Evolutionary conservation across 2,888 invertebrate species (phyloP).

Genomic region (Cosmia pyralina): DNA sequence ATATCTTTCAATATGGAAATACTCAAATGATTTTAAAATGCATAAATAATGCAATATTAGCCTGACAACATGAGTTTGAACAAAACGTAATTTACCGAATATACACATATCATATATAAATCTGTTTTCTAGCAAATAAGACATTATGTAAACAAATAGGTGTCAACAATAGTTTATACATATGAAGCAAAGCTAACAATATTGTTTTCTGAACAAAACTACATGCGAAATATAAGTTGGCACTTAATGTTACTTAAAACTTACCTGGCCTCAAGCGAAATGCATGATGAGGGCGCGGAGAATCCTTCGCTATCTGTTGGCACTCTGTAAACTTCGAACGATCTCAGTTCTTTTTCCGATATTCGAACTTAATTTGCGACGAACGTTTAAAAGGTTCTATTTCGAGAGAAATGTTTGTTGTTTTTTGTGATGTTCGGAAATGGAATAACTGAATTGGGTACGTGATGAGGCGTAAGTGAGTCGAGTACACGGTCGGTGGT

Average conservation of each 20-base stretch:
- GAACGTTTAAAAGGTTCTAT: slow-evolving; percentile 55
- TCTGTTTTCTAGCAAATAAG: neutral
- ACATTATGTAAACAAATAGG: slow-evolving; percentile 8
- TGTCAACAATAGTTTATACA: neutral
- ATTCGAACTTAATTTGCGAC: slow-evolving; percentile 64
- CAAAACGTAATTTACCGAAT: neutral
- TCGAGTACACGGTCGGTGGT: slow-evolving; percentile 67
- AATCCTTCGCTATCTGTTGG: slow-evolving; percentile 74
- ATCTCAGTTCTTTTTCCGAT: slow-evolving; percentile 61
- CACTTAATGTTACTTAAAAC: slow-evolving; percentile 71
- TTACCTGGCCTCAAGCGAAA: slow-evolving; percentile 79
- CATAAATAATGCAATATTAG: neutral
- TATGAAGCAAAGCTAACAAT: slow-evolving; percentile 4
- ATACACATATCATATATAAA: neutral
- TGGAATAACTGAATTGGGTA: slow-evolving; percentile 61
- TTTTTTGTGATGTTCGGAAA: slow-evolving; percentile 56
- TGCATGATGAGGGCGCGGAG: slow-evolving; percentile 73
- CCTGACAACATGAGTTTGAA: neutral
- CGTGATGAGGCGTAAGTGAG: slow-evolving; percentile 69
- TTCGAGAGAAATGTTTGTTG: slow-evolving; percentile 52
- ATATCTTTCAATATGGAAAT: neutral
- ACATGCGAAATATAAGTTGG: slow-evolving; percentile 35
- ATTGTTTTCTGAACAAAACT: slow-evolving; percentile 10
- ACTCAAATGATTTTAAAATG: neutral
- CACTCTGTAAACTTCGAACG: slow-evolving; percentile 78